A percentile compares a stretch with the other conserved stretches of the same genome.
Conservation (phyloP, 2,888 invertebrate genomes). For the Cryptosula pallasiana region DNA sequence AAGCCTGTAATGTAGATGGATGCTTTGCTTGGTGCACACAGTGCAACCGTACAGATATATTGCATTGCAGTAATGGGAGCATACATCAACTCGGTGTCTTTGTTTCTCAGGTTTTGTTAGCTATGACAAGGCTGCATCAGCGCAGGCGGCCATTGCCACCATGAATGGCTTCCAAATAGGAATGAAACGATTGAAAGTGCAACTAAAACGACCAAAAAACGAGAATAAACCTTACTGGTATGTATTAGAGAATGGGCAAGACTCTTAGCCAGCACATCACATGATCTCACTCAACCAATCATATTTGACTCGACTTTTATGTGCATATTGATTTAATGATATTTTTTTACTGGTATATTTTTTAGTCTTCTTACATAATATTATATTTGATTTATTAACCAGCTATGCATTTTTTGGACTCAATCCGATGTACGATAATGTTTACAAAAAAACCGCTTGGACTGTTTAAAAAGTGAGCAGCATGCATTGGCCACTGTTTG, state of each 20-base stretch:
- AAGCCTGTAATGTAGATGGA: no score
- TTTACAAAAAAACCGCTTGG: not conserved
- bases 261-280: not conserved
- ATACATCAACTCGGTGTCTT: no score
- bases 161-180: slow-evolving; percentile 99
- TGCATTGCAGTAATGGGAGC: no score
- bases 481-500: no score
- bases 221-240: slow-evolving; percentile 92
- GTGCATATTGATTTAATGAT: not conserved
- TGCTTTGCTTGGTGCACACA: no score
- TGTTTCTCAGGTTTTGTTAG: slow-evolving; percentile 99
- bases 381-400: not conserved
- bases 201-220: slow-evolving; percentile 97
- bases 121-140: slow-evolving; percentile 95
- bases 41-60: no score
- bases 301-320: not conserved
- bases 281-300: not conserved
- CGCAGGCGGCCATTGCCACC: slow-evolving; percentile 96
- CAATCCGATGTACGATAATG: no score
- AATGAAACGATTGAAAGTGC: slow-evolving; percentile 99
- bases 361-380: not conserved
- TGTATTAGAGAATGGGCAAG: not conserved
- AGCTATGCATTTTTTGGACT: no score
- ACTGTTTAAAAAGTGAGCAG: not conserved
- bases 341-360: not conserved